A percentile compares a stretch with the other conserved stretches of the same genome.
Conservation (phyloP, 2,113 vertebrate species). For the Cebus imitator region DNA sequence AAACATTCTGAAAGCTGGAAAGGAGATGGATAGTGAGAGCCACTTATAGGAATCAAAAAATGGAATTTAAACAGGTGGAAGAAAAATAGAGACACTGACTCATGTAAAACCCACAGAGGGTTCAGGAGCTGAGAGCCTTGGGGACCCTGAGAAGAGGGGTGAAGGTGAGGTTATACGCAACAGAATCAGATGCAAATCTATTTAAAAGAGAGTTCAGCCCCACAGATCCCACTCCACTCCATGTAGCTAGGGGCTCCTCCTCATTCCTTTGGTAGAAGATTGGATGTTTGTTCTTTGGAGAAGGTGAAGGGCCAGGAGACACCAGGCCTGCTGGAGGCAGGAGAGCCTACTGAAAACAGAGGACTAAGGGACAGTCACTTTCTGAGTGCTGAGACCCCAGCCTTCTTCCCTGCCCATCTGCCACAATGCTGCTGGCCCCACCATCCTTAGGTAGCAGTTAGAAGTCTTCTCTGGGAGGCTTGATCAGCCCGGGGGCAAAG, state of each 20-base stretch:
- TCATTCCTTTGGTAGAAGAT: not conserved
- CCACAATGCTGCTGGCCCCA: not conserved
- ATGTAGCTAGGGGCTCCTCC: not conserved
- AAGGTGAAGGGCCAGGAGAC: not conserved
- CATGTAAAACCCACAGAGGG: not conserved
- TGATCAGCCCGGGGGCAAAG: not conserved
- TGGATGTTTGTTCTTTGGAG: too few species aligned
- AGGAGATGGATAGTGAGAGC: not conserved
- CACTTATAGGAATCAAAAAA: not conserved
- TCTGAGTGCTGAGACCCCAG: not conserved
- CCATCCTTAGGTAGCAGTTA: not conserved
- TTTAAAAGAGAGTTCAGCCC: not conserved
- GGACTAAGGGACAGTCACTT: not conserved
- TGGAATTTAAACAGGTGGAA: too few species aligned
- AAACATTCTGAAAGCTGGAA: not conserved
- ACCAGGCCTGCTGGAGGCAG: not conserved
- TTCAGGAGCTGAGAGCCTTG: not conserved
- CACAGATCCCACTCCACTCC: not conserved
- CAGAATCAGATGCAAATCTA: not conserved
- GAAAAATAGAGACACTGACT: not conserved
- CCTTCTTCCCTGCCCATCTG: not conserved
- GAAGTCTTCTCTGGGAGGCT: not conserved
- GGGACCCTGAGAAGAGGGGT: not conserved
- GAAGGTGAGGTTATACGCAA: not conserved
- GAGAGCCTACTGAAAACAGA: not conserved